Evolutionary conservation across 2,888 invertebrate genomes (phyloP).

Genomic region (Arge pagana): DNA sequence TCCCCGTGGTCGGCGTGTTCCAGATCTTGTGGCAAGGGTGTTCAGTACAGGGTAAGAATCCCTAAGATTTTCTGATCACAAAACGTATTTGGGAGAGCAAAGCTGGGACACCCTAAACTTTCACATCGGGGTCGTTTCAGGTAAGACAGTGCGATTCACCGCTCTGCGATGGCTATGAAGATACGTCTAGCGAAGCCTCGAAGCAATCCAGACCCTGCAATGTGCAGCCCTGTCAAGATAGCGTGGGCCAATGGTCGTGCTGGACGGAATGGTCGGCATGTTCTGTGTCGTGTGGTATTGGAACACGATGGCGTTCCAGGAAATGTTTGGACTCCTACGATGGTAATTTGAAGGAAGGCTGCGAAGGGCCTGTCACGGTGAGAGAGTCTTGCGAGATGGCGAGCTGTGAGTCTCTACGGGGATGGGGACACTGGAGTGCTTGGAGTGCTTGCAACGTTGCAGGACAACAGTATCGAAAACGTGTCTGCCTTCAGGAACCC

Average conservation of each 20-base stretch:
- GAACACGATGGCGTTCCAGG: conserved; percentile 70
- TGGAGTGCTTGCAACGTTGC: conserved; percentile 72
- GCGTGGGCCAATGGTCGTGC: conserved; percentile 74
- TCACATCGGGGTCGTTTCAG: no score
- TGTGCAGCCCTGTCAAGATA: conserved; percentile 67
- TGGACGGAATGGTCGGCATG: conserved; percentile 88
- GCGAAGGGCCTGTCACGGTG: conserved; percentile 68
- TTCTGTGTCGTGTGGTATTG: conserved; percentile 74
- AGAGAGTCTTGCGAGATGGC: conserved; percentile 72
- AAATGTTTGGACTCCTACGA: conserved; percentile 62
- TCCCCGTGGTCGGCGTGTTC: conserved; percentile 71
- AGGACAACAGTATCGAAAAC: conserved; percentile 71
- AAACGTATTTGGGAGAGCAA: neutral
- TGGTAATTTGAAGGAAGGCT: conserved; percentile 57
- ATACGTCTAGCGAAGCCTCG: conserved; percentile 31
- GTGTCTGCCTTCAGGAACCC: conserved; percentile 72
- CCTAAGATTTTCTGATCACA: neutral
- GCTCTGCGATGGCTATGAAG: conserved; percentile 61
- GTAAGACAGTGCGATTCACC: conserved; percentile 61
- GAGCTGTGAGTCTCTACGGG: conserved; percentile 71
- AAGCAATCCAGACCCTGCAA: conserved; percentile 75
- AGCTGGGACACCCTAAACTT: no score
- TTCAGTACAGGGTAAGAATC: conserved; percentile 66
- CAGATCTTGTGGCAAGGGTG: conserved; percentile 70
- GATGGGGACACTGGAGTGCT: conserved; percentile 77